Evolutionary conservation across 53 echinoderm and acorn worm species (phyloP), one percentile per base, ranked within the genome.

Genomic region (Stichopus horrens): DNA sequence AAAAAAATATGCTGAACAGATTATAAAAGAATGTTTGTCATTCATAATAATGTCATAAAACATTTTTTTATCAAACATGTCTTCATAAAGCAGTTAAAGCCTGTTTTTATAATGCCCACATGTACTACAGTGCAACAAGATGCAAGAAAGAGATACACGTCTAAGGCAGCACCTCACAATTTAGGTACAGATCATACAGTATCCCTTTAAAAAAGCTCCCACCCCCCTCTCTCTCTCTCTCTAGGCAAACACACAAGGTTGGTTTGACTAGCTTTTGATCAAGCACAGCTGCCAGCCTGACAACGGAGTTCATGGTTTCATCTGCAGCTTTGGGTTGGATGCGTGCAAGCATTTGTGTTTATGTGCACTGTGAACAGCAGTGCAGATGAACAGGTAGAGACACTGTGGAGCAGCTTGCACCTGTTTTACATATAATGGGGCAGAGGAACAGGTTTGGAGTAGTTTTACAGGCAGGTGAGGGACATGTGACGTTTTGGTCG

Each of bases 341-440:
- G 71, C 71, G 71, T 71, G 14, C 6, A 71, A 71, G 71, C 71
- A 21, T 5, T 71, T n/a, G 19, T 18, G 18, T n/a, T 71, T 71
- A 71, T 71, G 71, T 71, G 71, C 7, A 71, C 71, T 71, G 18
- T 37, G 37, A 37, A 37, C 37, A 37, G n/a, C 71, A 71, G 71
- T 71, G 71, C 7, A 71, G 71, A 71, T 71, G 19, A 59, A 8
- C 59, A 51, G 53, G 19, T 1, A 59, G 59, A 13, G 75, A 21
- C 19, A 57, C 57, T 81, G 81, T 19, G 10, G 22, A 52, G 7
- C n/a, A 57, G 81, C n/a, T 81, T 81, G 81, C 81, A 81, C 81
- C 81, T 81, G 81, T 81, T 81, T 81, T 81, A 81, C 81, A 81
- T 81, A 81, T 81, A 81, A 81, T 81, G 81, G 81, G 23, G 16